Base-by-base conservation (phyloP, 2,797 vertebrate species). In the Arnoldichthys spilopterus region DNA sequence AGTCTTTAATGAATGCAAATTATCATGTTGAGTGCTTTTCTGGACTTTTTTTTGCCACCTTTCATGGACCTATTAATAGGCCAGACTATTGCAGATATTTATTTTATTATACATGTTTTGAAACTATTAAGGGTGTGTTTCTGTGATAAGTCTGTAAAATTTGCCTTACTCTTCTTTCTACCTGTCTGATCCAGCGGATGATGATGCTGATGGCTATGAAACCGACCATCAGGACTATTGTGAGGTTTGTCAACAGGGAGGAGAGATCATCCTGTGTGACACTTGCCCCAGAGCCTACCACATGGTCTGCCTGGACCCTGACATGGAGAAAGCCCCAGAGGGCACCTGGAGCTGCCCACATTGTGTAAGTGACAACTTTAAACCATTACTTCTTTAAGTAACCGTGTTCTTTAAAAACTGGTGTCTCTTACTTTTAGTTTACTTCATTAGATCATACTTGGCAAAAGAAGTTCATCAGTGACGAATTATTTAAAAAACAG, bases 151-250 rank as follows among this genome's bases (percentile, higher is more conserved):
- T 30, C 24, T 74, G 8, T 37, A 54, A 15, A 2, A 1, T 16
- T 62, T 67, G 12, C 54, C 9, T 70, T 26, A 22, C 6, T 15
- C 13, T 26, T 13, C 1, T 4, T 4, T 15, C 11, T 61, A 9
- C 13, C 24, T 0, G 1, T 24, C 2, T 66, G 0, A 8, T 24
- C 54, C 43, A 83, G 83, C 83, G 94, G 96, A 97, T 16, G 94
- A 95, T 3, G 97, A 97, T 0, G 96, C 94, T 4, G 97, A 99
- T 87, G 97, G 97, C 73, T 99, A 98, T 54, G 98, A 99, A 92
- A 99, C 97, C 0, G 97, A 98, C 92, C 97, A 99, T 90, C 97
- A 99, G 93, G 98, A 99, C 93, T 98, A 98, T 90, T 99, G 98
- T 30, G 97, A 99, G 93, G 98, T 99, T 71, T 99, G 98, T 89